Evolutionary conservation across 2,113 vertebrate species (phyloP), one percentile per base, ranked within the genome.

Genomic region (Camarhynchus parvulus): DNA sequence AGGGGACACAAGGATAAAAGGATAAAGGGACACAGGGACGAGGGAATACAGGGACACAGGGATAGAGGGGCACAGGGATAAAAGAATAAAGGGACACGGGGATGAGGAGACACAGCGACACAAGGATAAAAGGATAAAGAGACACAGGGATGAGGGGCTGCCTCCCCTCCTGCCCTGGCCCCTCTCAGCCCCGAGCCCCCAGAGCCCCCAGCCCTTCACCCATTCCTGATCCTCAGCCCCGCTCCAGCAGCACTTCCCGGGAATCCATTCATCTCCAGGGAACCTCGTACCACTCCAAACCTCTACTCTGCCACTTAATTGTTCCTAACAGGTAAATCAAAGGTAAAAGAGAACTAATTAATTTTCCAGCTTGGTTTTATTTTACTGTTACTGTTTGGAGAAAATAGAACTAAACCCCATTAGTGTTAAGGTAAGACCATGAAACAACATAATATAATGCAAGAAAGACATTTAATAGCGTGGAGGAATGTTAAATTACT

Each of bases 401-500:
- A 98, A 98, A 98, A 98, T 98, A 98, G 98, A 98, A 98, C 98
- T 98, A 98, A 98, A 98, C 97, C 98, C 98, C 97, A 98, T 98
- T 98, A 98, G 98, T 98, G 98, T 98, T 98, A 98, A 98, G 98
- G 98, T 98, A 98, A 97, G 98, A 97, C 97, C 98, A 98, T 98
- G 98, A 98, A 98, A 98, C 98, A 98, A 98, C 97, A 97, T 98
- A 98, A 98, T 98, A 98, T 98, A 98, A 98, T 98, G 98, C 98
- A 98, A 98, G 97, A 97, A 98, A 98, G 98, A 98, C 97, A 97
- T 99, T 99, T 99, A 98, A 98, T 98, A 98, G 98, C 95, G 35
- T 96, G 92, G 97, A 98, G 94, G 98, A 98, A 98, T 98, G 98
- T 98, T 98, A 98, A 98, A 98, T 98, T 98, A 98, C 98, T 98